Percentiles rank a stretch among this genome's conserved stretches.
These are phyloP conservation scores for Glaucidium brasilianum DNA, from an alignment of 2,113 vertebrate genomes.

Conservation along the genomic window DNA sequence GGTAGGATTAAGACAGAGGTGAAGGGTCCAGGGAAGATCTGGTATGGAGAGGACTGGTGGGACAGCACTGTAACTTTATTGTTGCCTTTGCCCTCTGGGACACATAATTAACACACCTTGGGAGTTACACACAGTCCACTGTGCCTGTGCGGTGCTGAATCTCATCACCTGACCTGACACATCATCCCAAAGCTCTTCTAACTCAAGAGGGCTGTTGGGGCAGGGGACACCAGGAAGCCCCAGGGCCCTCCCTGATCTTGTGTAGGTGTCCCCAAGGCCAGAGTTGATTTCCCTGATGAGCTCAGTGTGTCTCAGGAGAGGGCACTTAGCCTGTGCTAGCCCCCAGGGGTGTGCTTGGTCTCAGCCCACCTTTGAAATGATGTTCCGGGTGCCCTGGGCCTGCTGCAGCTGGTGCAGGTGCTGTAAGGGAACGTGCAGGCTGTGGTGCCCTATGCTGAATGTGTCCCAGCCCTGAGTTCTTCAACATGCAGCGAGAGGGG, in stretches of 20 bases:
- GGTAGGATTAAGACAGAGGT: neutral
- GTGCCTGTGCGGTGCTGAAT: fast-evolving
- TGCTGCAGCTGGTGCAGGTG: neutral
- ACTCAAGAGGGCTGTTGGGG: neutral
- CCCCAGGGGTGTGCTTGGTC: neutral
- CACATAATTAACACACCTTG: neutral
- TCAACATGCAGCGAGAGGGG: fast-evolving
- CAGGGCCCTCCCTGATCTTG: neutral
- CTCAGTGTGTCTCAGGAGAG: neutral
- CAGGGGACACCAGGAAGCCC: neutral
- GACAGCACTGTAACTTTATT: neutral
- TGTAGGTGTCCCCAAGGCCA: neutral
- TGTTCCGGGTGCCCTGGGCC: neutral
- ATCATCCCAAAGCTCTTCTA: neutral
- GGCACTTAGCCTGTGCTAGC: neutral
- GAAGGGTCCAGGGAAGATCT: neutral
- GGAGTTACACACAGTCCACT: neutral
- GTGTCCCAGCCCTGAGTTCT: neutral
- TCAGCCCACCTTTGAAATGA: neutral
- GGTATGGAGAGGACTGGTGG: neutral
- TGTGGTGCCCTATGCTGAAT: neutral
- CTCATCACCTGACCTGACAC: neutral
- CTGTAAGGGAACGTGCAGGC: neutral
- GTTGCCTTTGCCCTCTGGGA: neutral
- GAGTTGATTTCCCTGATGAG: neutral